These are phyloP conservation scores for Cossypha caffra DNA, from an alignment of 2,797 vertebrate genomes.

Conservation along the genomic window DNA sequence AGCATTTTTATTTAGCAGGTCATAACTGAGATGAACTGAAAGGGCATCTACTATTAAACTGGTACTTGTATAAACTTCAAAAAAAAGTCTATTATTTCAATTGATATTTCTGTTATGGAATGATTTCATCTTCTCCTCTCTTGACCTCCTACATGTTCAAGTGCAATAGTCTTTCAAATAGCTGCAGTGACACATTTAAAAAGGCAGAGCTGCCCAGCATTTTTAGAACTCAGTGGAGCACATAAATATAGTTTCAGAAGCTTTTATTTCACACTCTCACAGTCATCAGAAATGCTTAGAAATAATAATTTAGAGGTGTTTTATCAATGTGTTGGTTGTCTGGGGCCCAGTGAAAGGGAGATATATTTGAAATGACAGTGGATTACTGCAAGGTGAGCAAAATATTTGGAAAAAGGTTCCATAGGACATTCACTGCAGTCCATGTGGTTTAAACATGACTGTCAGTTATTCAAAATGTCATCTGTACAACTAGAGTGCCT, in stretches of 20 bases:
- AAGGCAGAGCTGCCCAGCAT: background rate
- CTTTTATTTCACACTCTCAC: background rate
- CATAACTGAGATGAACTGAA: background rate
- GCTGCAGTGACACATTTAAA: background rate
- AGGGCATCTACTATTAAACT: background rate
- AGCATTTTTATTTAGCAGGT: background rate
- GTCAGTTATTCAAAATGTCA: constrained; percentile 42
- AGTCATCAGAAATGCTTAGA: background rate
- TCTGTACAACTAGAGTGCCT: constrained; percentile 10
- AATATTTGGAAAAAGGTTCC: background rate
- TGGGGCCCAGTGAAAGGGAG: background rate
- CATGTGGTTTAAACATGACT: background rate
- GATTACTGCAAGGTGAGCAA: background rate
- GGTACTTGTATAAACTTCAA: background rate
- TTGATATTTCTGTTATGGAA: background rate
- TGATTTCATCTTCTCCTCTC: background rate
- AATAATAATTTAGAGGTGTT: background rate
- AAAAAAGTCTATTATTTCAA: background rate
- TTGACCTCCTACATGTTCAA: background rate
- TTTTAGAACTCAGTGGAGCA: background rate
- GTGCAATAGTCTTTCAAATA: background rate
- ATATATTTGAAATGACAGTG: background rate
- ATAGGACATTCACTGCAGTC: background rate
- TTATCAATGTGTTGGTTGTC: background rate
- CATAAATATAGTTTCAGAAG: background rate